phyloP scores from a whole-genome alignment of 1,140 invertebrate species.

The Zophobas atratus region DNA sequence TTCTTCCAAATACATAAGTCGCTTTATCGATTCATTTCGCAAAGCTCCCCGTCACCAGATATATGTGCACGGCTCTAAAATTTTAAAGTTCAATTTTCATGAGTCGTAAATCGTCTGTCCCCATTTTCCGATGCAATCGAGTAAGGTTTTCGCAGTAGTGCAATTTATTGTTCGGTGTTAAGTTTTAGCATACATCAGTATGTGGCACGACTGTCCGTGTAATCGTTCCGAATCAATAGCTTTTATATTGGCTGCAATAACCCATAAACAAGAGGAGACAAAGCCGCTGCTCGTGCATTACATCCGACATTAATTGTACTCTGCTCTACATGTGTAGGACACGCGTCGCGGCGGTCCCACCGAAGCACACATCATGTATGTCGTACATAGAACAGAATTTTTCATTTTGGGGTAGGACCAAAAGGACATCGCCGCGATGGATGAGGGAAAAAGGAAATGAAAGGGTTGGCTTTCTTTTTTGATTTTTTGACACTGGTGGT shows the following conservation, averaged over 20 bases:
- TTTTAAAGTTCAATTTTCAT: constrained; percentile 32
- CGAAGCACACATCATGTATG: constrained; percentile 30
- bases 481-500: too few relatives aligned
- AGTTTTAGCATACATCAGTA: constrained; percentile 50
- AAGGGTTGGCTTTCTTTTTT: too few relatives aligned
- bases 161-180: constrained; percentile 42
- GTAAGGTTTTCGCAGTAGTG: constrained; percentile 20
- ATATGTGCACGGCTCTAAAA: constrained; percentile 1
- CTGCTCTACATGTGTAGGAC: constrained; percentile 65
- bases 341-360: constrained; percentile 59
- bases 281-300: constrained; percentile 62
- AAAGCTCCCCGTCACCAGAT: not conserved
- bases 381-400: constrained; percentile 34
- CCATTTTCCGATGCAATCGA: constrained; percentile 25
- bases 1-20: not conserved
- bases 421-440: too few relatives aligned
- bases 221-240: constrained; percentile 65
- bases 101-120: constrained; percentile 16
- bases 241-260: constrained; percentile 65
- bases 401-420: not conserved
- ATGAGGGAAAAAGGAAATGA: too few relatives aligned
- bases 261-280: constrained; percentile 64
- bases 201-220: constrained; percentile 56
- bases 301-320: constrained; percentile 65
- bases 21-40: not conserved